Evolutionary conservation across 1,140 invertebrate genomes (phyloP).

Genomic region (Procambarus virginalis): DNA sequence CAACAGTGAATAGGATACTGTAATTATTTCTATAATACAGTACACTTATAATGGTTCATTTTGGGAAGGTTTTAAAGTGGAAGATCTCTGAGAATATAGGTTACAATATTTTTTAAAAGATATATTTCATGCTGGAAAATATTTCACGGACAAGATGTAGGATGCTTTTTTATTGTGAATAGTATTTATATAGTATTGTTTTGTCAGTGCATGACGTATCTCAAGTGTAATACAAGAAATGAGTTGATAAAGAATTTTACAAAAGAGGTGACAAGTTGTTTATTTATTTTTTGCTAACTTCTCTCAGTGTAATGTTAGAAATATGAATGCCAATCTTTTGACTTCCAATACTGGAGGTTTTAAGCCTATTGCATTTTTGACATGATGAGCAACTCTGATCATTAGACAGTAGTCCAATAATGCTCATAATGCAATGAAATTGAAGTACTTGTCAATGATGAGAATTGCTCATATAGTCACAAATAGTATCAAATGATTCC

Average conservation of each 20-base stretch:
- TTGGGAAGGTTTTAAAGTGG: conserved; percentile 20
- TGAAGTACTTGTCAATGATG: not conserved
- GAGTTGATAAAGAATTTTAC: conserved; percentile 46
- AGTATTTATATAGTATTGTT: conserved; percentile 46
- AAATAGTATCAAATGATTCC: not conserved
- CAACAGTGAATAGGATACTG: conserved; percentile 34
- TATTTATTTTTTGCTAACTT: conserved; percentile 44
- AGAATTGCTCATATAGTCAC: not conserved
- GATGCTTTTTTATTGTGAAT: conserved; percentile 38
- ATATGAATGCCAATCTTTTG: conserved; percentile 16
- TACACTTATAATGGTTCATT: conserved; percentile 18
- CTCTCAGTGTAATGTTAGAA: conserved; percentile 37
- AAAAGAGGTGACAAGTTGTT: conserved; percentile 40
- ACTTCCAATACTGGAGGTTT: conserved; percentile 32
- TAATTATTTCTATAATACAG: conserved; percentile 33
- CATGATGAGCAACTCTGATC: conserved; percentile 13
- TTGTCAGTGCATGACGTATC: conserved; percentile 29
- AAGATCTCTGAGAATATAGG: conserved; percentile 22
- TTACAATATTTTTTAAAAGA: conserved; percentile 37
- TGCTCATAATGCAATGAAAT: not conserved
- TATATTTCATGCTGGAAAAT: conserved; percentile 28
- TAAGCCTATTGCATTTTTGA: conserved; percentile 39
- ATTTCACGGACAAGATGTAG: conserved; percentile 25
- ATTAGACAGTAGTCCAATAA: not conserved
- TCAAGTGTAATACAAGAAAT: conserved; percentile 26